These are phyloP conservation scores for Pachyseris speciosa DNA, from an alignment of 64 coral and sea anemone genomes.

Conservation along the genomic window DNA sequence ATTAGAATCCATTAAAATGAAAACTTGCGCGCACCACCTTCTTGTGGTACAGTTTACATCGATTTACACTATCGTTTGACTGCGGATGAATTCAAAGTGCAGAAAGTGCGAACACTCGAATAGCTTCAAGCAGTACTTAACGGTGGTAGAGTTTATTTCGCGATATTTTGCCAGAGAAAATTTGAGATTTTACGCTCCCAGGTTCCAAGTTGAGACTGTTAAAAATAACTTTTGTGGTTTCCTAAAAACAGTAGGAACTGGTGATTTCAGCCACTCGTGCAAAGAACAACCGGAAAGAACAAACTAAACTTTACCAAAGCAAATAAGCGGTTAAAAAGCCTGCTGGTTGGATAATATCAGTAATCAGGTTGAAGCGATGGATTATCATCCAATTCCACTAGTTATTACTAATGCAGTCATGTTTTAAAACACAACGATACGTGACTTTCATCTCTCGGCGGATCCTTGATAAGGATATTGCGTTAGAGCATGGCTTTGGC, in stretches of 20 bases:
- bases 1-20: too few relatives aligned
- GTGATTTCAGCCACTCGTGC: neutral
- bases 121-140: too few relatives aligned
- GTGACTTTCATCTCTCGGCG: neutral
- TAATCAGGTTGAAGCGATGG: neutral
- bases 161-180: neutral
- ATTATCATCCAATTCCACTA: slow-evolving; percentile 6
- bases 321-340: slow-evolving; percentile 18
- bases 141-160: too few relatives aligned
- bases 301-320: neutral
- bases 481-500: neutral
- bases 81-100: too few relatives aligned
- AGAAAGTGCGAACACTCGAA: too few relatives aligned
- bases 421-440: neutral
- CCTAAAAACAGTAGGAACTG: neutral
- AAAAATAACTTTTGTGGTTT: slow-evolving; percentile 20
- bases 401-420: neutral
- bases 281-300: neutral
- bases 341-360: neutral
- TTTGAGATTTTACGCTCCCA: neutral
- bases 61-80: too few relatives aligned
- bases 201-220: neutral
- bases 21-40: too few relatives aligned
- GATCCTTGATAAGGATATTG: slow-evolving; percentile 19
- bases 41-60: too few relatives aligned